A percentile compares a stretch with the other conserved stretches of the same genome.
phyloP scores from a whole-genome alignment of 2,113 vertebrate genomes.

The Thymallus thymallus region DNA sequence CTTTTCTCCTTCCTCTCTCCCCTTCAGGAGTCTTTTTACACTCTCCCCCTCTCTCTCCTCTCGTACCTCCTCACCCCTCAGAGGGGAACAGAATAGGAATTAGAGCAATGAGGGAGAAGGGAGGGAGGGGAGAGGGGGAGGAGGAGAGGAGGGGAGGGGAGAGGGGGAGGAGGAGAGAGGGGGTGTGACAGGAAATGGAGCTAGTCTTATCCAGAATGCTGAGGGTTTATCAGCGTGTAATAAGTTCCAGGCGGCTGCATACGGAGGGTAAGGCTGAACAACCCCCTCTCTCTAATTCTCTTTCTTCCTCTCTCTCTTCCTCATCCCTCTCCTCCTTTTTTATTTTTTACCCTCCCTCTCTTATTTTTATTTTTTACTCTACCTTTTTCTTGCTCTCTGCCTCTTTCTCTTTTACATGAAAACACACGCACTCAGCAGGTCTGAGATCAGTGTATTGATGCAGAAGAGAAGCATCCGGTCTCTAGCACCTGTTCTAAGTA shows the following conservation, averaged over 20 bases:
- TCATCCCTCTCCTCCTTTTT: background rate
- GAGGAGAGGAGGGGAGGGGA: no score
- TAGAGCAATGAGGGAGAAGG: background rate
- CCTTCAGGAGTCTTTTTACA: background rate
- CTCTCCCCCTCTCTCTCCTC: background rate
- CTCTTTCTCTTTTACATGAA: background rate
- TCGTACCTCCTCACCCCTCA: slow-evolving; percentile 10
- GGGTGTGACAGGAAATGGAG: slow-evolving; percentile 37
- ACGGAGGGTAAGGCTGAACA: slow-evolving; percentile 36
- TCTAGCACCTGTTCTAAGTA: slow-evolving; percentile 36
- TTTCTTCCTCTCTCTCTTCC: slow-evolving; percentile 19
- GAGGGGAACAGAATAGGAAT: slow-evolving; percentile 32
- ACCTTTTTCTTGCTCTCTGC: background rate
- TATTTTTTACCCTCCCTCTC: background rate
- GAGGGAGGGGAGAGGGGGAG: background rate
- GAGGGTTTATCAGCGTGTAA: slow-evolving; percentile 46
- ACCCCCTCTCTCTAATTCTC: slow-evolving; percentile 31
- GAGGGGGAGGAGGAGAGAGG: background rate
- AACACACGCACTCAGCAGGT: slow-evolving; percentile 41
- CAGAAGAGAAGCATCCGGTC: slow-evolving; percentile 50
- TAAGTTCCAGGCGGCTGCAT: slow-evolving; percentile 63
- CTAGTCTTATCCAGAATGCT: slow-evolving; percentile 14
- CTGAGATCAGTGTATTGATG: slow-evolving; percentile 55
- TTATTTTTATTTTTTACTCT: background rate
- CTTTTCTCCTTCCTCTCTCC: slow-evolving; percentile 4